phyloP scores from a whole-genome alignment of 2,888 invertebrate species.

The Tanytarsus gracilentus region DNA sequence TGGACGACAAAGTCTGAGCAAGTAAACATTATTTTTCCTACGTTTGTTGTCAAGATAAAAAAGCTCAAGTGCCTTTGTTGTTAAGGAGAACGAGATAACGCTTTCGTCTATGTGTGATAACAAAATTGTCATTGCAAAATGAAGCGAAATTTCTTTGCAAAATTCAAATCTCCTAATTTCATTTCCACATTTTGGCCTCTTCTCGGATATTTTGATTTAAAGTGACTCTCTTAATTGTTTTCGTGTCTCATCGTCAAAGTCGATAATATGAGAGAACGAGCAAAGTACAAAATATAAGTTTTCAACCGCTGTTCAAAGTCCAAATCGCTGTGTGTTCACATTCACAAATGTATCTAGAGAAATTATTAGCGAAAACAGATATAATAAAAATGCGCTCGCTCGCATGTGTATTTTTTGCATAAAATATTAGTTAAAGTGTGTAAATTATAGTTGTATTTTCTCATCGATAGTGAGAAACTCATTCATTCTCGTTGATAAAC shows the following conservation, averaged over 20 bases:
- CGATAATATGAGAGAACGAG: conserved; percentile 13
- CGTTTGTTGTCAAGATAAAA: no score
- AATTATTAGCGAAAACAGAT: conserved; percentile 27
- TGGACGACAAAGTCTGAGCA: no score
- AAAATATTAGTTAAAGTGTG: no score
- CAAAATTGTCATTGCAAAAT: not conserved
- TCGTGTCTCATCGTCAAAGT: no score
- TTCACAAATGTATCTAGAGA: conserved; percentile 18
- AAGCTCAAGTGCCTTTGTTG: no score
- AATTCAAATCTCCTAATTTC: not conserved
- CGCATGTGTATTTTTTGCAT: conserved; percentile 8
- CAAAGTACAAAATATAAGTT: conserved; percentile 21
- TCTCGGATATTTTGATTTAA: conserved; percentile 12
- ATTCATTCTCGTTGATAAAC: no score
- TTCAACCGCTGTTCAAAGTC: conserved; percentile 20
- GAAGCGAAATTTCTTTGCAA: not conserved
- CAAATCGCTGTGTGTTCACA: not conserved
- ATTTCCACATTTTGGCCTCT: not conserved
- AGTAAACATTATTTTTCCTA: no score
- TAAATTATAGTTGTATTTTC: no score
- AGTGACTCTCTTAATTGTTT: no score
- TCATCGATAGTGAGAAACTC: no score
- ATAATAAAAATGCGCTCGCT: not conserved
- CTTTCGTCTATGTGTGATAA: not conserved
- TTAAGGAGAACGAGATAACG: not conserved